These are phyloP conservation scores for Crotalus horridus DNA, from an alignment of 2,113 vertebrate genomes.

Conservation along the genomic window DNA sequence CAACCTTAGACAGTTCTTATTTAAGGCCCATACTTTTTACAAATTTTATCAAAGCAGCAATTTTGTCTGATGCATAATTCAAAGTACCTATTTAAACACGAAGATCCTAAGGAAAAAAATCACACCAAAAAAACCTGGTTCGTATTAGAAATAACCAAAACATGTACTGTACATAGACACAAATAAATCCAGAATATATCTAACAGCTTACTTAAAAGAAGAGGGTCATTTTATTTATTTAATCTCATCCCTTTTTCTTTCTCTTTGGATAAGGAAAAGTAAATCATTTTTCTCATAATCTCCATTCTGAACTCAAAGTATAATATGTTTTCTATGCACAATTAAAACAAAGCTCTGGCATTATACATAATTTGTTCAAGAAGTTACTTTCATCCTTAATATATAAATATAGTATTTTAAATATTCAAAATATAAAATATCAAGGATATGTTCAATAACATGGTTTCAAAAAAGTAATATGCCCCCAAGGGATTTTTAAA, in stretches of 20 bases:
- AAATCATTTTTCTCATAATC: not conserved
- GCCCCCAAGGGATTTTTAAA: not conserved
- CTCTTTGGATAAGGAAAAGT: not conserved
- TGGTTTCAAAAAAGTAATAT: not conserved
- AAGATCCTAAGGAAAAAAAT: not conserved
- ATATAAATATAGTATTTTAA: not conserved
- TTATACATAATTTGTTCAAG: slow-evolving; percentile 4
- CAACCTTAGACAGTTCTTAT: not conserved
- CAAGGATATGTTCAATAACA: slow-evolving; percentile 8
- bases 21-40: not conserved
- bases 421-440: not conserved
- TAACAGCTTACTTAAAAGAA: not conserved
- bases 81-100: not conserved
- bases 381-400: not conserved
- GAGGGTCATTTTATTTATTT: not conserved
- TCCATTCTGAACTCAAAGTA: not conserved
- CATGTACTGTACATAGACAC: not conserved
- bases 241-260: not conserved
- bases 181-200: not conserved
- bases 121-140: not conserved
- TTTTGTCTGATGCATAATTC: not conserved
- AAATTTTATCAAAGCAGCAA: not conserved
- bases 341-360: slow-evolving; percentile 10
- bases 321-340: slow-evolving; percentile 24
- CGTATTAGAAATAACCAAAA: not conserved